Base-by-base conservation (phyloP, 2,113 vertebrate genomes). In the Hypocryptadius cinnamomeus region DNA sequence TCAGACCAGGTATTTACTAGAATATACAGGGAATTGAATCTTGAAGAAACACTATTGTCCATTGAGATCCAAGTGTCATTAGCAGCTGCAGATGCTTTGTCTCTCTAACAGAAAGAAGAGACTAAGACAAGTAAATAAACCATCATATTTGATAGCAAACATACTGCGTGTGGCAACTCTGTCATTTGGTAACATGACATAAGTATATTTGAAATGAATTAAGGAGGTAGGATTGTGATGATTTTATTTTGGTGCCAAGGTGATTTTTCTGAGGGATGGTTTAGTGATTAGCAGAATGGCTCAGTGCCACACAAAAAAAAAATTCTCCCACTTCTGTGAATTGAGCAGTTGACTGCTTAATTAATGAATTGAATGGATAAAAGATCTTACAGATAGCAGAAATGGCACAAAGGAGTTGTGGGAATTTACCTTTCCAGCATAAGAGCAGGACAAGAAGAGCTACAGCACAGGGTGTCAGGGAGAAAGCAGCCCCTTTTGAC, bases 301-400 rank as follows among this genome's bases (percentile, higher is more conserved):
- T 90, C 7, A 21, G 10, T 50, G 76, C 12, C 59, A 66, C 18
- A 63, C 37, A 37, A 84, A 83, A 53, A 53, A 53, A 53, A 19
- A 23, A 0, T 33, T 57, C 42, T 73, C 5, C 17, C 2, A 0
- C 1, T 48, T 79, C 10, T 78, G 35, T 77, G 15, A 2, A 3
- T 37, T 73, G 37, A 80, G 17, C 9, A 57, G 11, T 25, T 92
- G 56, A 73, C 68, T 80, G 35, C 20, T 63, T 63, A 78, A 85
- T 54, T 78, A 84, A 15, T 66, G 11, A 65, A 63, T 3, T n/a
- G 5, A 77, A 65, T 59, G 28, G 21, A 37, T 61, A 40, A 63
- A 83, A 88, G 13, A 13, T 61, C 69, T 66, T 54, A 27, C 30
- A 80, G 14, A 37, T 15, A 64, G 13, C 28, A 92, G 31, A 80